Evolutionary conservation across 1,140 invertebrate species (phyloP).

Genomic region (Hesperophylax magnus): DNA sequence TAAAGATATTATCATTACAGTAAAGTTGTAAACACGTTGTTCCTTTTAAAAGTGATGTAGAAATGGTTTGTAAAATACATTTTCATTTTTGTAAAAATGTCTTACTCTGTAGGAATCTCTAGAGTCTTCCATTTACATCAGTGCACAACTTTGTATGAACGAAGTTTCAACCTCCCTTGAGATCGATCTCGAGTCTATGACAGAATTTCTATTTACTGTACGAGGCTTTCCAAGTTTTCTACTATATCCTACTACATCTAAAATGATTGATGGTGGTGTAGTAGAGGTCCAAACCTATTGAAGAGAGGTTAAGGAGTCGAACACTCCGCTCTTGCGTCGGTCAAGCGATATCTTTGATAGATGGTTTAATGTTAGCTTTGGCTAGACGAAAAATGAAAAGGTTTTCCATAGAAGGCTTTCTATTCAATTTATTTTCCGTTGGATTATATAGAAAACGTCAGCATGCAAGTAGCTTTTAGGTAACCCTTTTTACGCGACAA

Average conservation of each 20-base stretch:
- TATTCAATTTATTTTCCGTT: too few relatives aligned
- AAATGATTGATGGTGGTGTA: background rate
- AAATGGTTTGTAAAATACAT: too few relatives aligned
- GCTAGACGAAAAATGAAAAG: too few relatives aligned
- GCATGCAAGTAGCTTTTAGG: too few relatives aligned
- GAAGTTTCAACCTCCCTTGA: background rate
- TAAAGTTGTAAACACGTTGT: too few relatives aligned
- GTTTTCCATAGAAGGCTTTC: too few relatives aligned
- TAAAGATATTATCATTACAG: too few relatives aligned
- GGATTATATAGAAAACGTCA: too few relatives aligned
- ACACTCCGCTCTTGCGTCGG: background rate
- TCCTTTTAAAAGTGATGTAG: too few relatives aligned
- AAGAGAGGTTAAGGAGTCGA: background rate
- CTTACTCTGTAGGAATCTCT: background rate
- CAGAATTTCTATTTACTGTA: conserved; percentile 22
- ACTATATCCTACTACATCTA: background rate
- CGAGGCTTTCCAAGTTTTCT: conserved; percentile 13
- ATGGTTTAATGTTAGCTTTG: too few relatives aligned
- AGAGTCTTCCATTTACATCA: background rate
- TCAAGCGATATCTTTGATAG: background rate
- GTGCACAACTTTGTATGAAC: background rate
- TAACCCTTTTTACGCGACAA: too few relatives aligned
- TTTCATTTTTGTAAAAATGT: too few relatives aligned
- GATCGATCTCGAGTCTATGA: conserved; percentile 22
- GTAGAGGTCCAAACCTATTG: conserved; percentile 1